Conservation (phyloP, 2,113 vertebrate species). For the Atractosteus spatula region DNA sequence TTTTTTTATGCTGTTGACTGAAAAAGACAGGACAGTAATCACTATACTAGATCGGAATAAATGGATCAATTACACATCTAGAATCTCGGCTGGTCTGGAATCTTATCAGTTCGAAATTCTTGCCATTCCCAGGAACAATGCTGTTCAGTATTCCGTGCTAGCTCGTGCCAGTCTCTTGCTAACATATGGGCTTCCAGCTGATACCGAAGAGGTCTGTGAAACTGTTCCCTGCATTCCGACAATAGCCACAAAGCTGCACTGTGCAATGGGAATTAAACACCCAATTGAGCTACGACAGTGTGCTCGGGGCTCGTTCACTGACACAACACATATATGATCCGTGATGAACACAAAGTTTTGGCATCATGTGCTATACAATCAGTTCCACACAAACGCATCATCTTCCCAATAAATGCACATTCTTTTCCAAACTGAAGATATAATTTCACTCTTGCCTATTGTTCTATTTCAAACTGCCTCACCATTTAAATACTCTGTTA, state of each 20-base stretch:
- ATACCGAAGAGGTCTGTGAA: conserved; percentile 16
- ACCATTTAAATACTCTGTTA: too few species aligned
- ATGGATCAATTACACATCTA: conserved; percentile 7
- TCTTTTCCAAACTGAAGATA: too few species aligned
- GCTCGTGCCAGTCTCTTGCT: conserved; percentile 41
- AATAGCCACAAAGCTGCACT: not conserved
- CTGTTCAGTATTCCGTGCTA: conserved; percentile 33
- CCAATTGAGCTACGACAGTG: not conserved
- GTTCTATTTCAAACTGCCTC: too few species aligned
- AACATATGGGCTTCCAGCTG: conserved; percentile 26
- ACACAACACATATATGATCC: not conserved
- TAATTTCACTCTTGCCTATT: too few species aligned
- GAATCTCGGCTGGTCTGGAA: not conserved
- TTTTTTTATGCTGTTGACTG: too few species aligned
- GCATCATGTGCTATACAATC: too few species aligned
- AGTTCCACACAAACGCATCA: too few species aligned
- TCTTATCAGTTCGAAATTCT: conserved; percentile 44
- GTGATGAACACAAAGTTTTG: not conserved
- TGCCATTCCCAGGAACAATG: conserved; percentile 48
- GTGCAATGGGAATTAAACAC: not conserved
- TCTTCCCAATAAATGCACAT: too few species aligned
- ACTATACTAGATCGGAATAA: too few species aligned
- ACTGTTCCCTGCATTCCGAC: conserved; percentile 21
- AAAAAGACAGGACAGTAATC: too few species aligned
- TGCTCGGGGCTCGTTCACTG: too few species aligned